Conservation (phyloP, 2,797 vertebrate genomes). For the Chromis chromis region DNA sequence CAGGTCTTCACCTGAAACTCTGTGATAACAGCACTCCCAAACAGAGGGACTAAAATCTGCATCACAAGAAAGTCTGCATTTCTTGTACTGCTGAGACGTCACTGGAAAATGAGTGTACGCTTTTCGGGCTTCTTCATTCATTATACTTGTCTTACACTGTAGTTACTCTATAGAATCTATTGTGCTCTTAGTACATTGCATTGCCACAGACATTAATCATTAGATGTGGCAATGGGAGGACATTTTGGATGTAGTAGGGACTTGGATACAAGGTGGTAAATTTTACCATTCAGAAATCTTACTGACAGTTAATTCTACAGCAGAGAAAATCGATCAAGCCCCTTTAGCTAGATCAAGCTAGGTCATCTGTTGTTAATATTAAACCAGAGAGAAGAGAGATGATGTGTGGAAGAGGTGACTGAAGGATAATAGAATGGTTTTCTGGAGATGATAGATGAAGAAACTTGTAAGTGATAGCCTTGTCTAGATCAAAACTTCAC, state of each 20-base stretch:
- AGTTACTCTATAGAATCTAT: background rate
- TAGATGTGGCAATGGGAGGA: background rate
- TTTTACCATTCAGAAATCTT: background rate
- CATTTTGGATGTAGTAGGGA: constrained; percentile 4
- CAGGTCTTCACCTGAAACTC: constrained; percentile 54
- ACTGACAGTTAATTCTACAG: background rate
- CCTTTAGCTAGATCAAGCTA: background rate
- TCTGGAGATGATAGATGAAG: background rate
- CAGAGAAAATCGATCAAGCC: background rate
- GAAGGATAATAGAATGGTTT: background rate
- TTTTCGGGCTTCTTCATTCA: background rate
- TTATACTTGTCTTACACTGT: background rate
- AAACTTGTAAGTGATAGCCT: constrained; percentile 8
- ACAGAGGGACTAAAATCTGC: constrained; percentile 4
- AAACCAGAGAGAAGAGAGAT: constrained; percentile 4
- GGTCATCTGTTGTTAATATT: background rate
- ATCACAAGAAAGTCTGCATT: constrained; percentile 10
- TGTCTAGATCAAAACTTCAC: constrained; percentile 25
- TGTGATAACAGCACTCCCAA: constrained; percentile 12
- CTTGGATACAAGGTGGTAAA: background rate
- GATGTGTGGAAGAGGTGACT: background rate
- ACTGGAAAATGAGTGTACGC: background rate
- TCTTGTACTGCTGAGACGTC: background rate
- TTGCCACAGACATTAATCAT: background rate
- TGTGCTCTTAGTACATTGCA: background rate